Base-by-base conservation (phyloP, 2,888 invertebrate species). In the Apotomis turbidana region DNA sequence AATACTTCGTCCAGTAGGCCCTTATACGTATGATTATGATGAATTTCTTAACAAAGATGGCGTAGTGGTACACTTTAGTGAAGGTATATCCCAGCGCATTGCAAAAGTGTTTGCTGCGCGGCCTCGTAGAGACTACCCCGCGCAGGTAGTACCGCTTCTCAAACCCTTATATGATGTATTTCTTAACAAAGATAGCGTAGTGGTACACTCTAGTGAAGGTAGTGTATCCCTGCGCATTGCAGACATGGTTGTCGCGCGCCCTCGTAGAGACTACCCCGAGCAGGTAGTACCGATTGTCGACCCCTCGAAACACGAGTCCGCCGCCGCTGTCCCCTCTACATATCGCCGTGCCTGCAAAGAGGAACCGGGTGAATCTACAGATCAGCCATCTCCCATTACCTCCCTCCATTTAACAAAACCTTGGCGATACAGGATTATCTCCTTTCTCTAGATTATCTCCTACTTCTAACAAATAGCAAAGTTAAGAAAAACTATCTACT, bases 281-380 rank as follows among this genome's bases (percentile, higher is more conserved):
- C n/a, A 68, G 8, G 52, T 68, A 68, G 12, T 52, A 41, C 38
- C 12, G 41, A n/a, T 12, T 15, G 8, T 38, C 8, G 3, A 13
- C 41, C 1, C 58, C 59, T 38, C 59, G 38, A 13, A 68, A 59
- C 2, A 59, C 44, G 8, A 68, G 59, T 6, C 68, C 68, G 12
- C 68, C 59, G 8, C 68, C 68, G 41, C 68, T 68, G 59, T 68
- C 68, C 8, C 68, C 59, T n/a, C 10, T 5, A 12, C 68, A 68
- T 6, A 68, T 41, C 5, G 68, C 68, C 4, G 38, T 68, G 10
- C 59, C 67, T 68, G 68, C 5, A 41, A 41, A 41, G 6, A 41
- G 5, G 0, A 41, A 41, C 41, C 41, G 5, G 41, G 41, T 6
- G 6, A 41, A 41, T 41, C 1, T 27, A 2, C 27, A 27, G 27